Conservation (phyloP, 37 sponge, comb jelly and placozoan genomes). For the Axinella damicornis region DNA sequence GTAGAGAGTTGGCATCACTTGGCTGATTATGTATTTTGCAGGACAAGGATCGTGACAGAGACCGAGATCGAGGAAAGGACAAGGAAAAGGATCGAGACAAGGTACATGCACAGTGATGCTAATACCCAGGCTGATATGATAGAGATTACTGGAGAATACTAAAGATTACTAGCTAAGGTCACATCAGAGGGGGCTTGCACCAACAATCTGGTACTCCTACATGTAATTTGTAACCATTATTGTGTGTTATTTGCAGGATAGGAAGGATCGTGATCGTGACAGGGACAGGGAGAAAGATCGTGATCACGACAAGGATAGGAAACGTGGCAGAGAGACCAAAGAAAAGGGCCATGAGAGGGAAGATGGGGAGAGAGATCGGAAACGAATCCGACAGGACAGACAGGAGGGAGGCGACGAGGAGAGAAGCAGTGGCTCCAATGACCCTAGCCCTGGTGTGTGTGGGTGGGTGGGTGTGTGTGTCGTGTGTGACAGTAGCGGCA, state of each 20-base stretch:
- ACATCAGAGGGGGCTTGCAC: too few relatives aligned
- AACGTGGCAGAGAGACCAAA: not conserved
- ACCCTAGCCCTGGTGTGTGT: too few relatives aligned
- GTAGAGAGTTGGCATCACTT: too few relatives aligned
- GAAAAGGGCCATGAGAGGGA: not conserved
- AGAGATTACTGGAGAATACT: too few relatives aligned
- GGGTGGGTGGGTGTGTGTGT: too few relatives aligned
- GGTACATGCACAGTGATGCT: not conserved
- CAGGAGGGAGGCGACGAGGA: not conserved
- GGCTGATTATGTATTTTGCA: too few relatives aligned
- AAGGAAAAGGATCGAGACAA: not conserved
- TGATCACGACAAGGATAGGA: not conserved
- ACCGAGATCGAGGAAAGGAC: not conserved
- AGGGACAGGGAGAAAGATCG: conserved; percentile 14
- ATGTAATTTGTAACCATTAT: too few relatives aligned
- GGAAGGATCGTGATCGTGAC: conserved; percentile 21
- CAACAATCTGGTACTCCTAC: too few relatives aligned
- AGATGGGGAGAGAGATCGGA: not conserved
- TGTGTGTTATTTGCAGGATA: too few relatives aligned
- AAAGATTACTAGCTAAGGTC: too few relatives aligned
- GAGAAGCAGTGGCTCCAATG: not conserved
- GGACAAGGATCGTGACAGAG: not conserved
- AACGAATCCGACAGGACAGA: not conserved
- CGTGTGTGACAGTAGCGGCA: too few relatives aligned
- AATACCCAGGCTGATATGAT: not conserved